phyloP scores from a whole-genome alignment of 1,140 invertebrate genomes.

The Caerostris darwini region DNA sequence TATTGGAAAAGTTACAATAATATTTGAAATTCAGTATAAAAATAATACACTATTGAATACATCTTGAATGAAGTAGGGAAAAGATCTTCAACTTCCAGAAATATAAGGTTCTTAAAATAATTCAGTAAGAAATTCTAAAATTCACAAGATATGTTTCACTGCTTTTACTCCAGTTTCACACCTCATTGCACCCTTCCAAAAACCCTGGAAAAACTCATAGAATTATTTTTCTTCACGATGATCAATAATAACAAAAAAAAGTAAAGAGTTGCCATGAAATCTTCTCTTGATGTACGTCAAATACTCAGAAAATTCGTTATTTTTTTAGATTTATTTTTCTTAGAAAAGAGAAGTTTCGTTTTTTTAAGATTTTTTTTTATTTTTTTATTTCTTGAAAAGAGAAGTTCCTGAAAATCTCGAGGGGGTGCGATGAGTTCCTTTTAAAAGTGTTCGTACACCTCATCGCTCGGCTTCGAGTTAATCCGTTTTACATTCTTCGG shows the following conservation, averaged over 20 bases:
- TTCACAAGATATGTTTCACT: slow-evolving; percentile 55
- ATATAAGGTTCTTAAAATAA: neutral
- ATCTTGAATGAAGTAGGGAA: too few species aligned
- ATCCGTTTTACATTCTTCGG: slow-evolving; percentile 70
- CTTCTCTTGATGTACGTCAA: slow-evolving; percentile 9
- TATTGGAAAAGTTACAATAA: too few species aligned
- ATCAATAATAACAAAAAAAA: slow-evolving; percentile 37
- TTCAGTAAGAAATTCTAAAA: slow-evolving; percentile 49
- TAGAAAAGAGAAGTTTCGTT: too few species aligned
- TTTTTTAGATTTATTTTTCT: too few species aligned
- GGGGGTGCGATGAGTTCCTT: slow-evolving; percentile 38
- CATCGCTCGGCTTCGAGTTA: slow-evolving; percentile 58
- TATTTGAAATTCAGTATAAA: too few species aligned
- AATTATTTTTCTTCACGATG: slow-evolving; percentile 30
- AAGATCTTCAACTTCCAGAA: too few species aligned
- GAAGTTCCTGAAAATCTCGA: slow-evolving; percentile 31
- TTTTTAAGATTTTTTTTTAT: too few species aligned
- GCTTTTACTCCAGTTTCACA: slow-evolving; percentile 19
- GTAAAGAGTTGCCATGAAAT: neutral
- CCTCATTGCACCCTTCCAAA: slow-evolving; percentile 44
- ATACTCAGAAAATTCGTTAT: slow-evolving; percentile 20
- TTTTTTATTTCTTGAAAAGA: neutral
- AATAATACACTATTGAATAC: too few species aligned
- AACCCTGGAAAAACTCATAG: neutral
- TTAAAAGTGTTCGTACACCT: slow-evolving; percentile 66